These are phyloP conservation scores for Andrena bucephala DNA, from an alignment of 2,888 invertebrate genomes.

Conservation along the genomic window DNA sequence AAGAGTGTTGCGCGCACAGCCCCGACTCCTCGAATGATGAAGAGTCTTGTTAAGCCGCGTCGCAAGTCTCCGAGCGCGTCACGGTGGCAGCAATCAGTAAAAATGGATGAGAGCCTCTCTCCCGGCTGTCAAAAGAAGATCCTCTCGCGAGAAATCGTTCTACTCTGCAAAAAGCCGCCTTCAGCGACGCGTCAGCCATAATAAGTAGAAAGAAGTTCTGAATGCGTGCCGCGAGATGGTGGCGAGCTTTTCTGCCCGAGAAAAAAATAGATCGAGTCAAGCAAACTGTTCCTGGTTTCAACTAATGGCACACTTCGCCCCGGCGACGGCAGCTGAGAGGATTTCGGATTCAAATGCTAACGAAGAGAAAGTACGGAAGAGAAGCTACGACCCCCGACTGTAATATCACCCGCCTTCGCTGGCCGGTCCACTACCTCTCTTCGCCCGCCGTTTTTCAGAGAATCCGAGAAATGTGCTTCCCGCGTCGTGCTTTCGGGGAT, in stretches of 20 bases:
- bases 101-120: conserved; percentile 13
- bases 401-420: conserved; percentile 14
- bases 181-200: conserved; percentile 33
- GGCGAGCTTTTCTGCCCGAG: conserved; percentile 12
- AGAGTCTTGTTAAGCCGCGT: neutral
- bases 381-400: neutral
- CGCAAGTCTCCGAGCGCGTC: neutral
- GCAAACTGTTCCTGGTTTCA: conserved; percentile 46
- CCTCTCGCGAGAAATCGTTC: conserved; percentile 29
- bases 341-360: conserved; percentile 64
- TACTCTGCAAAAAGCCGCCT: neutral
- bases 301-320: conserved; percentile 51
- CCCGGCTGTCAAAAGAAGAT: neutral
- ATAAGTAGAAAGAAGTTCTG: conserved; percentile 38
- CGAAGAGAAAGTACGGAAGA: conserved; percentile 26
- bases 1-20: neutral
- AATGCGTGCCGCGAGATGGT: conserved; percentile 20
- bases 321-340: conserved; percentile 28
- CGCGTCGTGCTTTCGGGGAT: no score
- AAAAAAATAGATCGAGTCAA: conserved; percentile 52
- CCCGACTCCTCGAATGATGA: neutral
- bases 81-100: neutral
- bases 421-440: neutral
- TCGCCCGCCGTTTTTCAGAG: neutral
- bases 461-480: conserved; percentile 5